Conservation (phyloP, 23 tunicate genomes). For the Trididemnum miniatum region DNA sequence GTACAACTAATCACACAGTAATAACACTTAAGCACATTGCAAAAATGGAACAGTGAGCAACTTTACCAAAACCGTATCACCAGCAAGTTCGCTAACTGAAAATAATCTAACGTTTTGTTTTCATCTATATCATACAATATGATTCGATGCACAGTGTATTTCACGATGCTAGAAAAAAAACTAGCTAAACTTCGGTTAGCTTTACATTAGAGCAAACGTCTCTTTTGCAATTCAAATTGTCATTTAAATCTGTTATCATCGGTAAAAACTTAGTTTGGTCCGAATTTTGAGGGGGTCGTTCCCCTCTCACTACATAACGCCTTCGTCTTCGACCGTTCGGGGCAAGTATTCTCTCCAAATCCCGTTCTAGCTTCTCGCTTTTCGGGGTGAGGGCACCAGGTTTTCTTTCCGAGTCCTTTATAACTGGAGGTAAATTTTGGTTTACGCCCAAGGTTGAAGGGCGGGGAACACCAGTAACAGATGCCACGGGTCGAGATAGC, state of each 20-base stretch:
- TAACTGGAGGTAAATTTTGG: conserved; percentile 42
- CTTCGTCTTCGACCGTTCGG: conserved; percentile 55
- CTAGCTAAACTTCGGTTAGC: conserved; percentile 22
- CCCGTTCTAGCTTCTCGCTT: conserved; percentile 70
- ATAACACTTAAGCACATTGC: no score
- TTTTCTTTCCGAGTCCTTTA: neutral
- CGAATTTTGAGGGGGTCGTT: neutral
- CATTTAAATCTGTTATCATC: conserved; percentile 47
- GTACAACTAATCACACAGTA: no score
- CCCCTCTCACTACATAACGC: neutral
- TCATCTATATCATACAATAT: no score
- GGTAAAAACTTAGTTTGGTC: conserved; percentile 33
- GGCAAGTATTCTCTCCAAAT: conserved; percentile 60
- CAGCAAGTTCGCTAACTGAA: no score
- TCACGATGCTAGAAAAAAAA: neutral
- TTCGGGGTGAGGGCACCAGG: conserved; percentile 70
- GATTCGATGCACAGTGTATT: neutral
- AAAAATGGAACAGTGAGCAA: no score
- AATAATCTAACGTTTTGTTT: no score
- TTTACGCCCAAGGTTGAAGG: conserved; percentile 41
- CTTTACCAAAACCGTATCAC: no score
- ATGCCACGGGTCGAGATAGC: neutral
- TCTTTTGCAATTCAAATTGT: conserved; percentile 45
- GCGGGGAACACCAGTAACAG: conserved; percentile 6
- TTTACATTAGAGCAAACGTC: conserved; percentile 48